These are phyloP conservation scores for Chloropsis cyanopogon DNA, from an alignment of 2,113 vertebrate genomes.

Conservation along the genomic window DNA sequence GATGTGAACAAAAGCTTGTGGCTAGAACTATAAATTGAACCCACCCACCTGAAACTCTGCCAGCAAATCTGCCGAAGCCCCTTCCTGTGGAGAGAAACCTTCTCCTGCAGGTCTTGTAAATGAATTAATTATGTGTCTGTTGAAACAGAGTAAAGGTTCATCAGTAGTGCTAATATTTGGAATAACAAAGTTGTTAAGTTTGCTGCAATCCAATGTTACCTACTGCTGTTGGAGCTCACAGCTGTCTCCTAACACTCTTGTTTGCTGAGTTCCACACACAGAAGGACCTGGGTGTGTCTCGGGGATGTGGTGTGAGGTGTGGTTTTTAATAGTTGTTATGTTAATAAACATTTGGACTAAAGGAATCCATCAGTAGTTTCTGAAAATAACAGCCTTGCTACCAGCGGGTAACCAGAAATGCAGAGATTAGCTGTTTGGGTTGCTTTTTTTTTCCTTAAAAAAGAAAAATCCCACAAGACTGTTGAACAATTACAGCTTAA, in stretches of 20 bases:
- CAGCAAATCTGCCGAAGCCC: constrained; percentile 27
- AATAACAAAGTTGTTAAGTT: constrained; percentile 44
- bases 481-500: constrained; percentile 31
- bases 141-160: constrained; percentile 25
- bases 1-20: constrained; percentile 20
- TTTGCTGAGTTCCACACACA: background rate
- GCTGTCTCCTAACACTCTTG: background rate
- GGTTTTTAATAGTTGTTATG: background rate
- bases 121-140: constrained; percentile 37
- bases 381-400: constrained; percentile 3
- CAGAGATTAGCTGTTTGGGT: background rate
- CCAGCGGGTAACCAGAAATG: background rate
- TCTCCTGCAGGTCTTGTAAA: constrained; percentile 43
- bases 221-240: background rate
- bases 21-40: constrained; percentile 6
- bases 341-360: constrained; percentile 24
- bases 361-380: background rate
- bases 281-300: background rate
- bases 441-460: background rate
- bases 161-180: constrained; percentile 24
- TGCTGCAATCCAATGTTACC: background rate
- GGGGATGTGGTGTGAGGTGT: background rate
- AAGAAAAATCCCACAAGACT: background rate
- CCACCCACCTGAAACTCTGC: background rate
- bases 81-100: constrained; percentile 12